These are phyloP conservation scores for Muscicapa striata DNA, from an alignment of 2,797 vertebrate genomes.

Conservation along the genomic window DNA sequence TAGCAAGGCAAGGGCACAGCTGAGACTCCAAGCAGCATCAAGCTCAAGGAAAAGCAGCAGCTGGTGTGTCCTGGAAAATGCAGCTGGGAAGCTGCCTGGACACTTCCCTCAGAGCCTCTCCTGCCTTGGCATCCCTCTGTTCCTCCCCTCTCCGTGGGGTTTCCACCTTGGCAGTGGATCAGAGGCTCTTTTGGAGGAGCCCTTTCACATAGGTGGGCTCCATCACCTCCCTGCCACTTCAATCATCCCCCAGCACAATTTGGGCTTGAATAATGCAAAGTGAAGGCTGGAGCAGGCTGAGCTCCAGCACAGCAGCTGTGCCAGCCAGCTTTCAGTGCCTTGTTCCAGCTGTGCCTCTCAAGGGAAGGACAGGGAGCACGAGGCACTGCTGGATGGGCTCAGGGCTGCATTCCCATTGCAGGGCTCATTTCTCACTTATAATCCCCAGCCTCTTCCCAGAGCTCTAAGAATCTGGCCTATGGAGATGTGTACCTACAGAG, in stretches of 20 bases:
- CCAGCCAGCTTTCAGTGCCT: constrained; percentile 33
- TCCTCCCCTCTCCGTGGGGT: neutral
- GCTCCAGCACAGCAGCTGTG: neutral
- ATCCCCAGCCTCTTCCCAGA: neutral
- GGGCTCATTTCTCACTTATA: neutral
- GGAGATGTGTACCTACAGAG: neutral
- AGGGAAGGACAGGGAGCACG: neutral
- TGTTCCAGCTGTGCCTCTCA: neutral
- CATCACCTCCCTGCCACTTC: neutral
- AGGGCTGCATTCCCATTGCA: neutral
- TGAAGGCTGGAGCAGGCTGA: neutral
- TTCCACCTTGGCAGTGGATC: neutral
- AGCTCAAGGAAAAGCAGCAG: neutral
- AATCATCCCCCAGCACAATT: neutral
- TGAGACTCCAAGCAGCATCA: neutral
- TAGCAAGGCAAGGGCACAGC: neutral
- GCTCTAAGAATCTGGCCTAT: rapidly evolving
- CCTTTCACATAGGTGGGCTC: neutral
- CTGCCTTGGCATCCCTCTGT: neutral
- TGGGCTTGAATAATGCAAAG: neutral
- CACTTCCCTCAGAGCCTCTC: neutral
- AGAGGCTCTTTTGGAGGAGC: neutral
- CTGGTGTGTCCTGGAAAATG: neutral
- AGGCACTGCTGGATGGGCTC: neutral
- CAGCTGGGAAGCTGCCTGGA: neutral